phyloP scores from a whole-genome alignment of 2,888 invertebrate species.

The Tetranychus truncatus region DNA sequence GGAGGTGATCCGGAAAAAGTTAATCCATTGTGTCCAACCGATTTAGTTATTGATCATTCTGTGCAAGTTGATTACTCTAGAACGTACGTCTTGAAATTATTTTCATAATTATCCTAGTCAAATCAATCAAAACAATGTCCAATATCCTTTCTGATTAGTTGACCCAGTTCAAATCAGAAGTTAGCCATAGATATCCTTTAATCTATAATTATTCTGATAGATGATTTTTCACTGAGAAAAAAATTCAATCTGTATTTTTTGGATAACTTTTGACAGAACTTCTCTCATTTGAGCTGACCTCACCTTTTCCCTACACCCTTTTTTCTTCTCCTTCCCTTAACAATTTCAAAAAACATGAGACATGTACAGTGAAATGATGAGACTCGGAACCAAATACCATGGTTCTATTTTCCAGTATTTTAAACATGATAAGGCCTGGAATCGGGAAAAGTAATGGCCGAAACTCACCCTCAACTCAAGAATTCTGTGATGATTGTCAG shows the following conservation, averaged over 20 bases:
- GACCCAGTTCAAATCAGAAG: too few species aligned
- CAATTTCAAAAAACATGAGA: not conserved
- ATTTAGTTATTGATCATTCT: constrained; percentile 93
- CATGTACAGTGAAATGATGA: not conserved
- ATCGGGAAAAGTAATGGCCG: not conserved
- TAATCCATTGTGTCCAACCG: constrained; percentile 90
- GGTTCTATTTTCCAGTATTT: not conserved
- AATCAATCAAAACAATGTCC: not conserved
- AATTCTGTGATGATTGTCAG: constrained; percentile 20
- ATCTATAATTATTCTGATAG: not conserved
- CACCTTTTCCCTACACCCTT: too few species aligned
- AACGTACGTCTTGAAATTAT: constrained; percentile 31
- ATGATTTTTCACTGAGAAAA: too few species aligned
- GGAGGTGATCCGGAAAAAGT: constrained; percentile 79
- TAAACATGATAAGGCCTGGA: not conserved
- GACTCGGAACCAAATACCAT: not conserved
- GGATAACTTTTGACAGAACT: too few species aligned
- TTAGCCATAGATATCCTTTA: not conserved
- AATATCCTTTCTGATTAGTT: too few species aligned
- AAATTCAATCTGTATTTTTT: too few species aligned
- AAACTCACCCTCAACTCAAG: constrained; percentile 5
- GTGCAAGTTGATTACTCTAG: constrained; percentile 82
- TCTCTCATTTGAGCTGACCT: too few species aligned
- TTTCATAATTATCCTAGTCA: not conserved
- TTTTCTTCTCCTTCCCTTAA: too few species aligned